A percentile compares a stretch with the other conserved stretches of the same genome.
Conservation (phyloP, 2,113 vertebrate species). For the Syngnathus scovelli region DNA sequence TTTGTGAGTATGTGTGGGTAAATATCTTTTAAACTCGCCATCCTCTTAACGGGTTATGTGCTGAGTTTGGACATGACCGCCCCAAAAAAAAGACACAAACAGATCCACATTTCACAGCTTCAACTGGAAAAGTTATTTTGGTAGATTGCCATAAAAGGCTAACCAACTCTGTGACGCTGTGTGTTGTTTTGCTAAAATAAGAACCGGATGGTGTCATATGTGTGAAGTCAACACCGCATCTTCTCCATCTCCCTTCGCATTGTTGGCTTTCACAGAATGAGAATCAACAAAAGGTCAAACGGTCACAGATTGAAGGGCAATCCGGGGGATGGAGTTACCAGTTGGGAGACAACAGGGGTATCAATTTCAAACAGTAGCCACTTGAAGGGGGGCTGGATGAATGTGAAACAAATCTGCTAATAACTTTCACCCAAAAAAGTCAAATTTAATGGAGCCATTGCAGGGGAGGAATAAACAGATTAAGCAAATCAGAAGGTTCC, state of each 20-base stretch:
- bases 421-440: conserved; percentile 3
- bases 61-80: background rate
- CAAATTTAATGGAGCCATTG: conserved; percentile 15
- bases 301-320: conserved; percentile 40
- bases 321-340: conserved; percentile 43
- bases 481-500: conserved; percentile 43
- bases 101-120: conserved; percentile 30
- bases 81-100: conserved; percentile 37
- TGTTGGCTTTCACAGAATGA: conserved; percentile 20
- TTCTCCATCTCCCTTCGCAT: conserved; percentile 31
- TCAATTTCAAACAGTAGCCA: conserved; percentile 38
- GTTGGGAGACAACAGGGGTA: conserved; percentile 28
- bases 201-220: conserved; percentile 33
- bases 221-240: conserved; percentile 36
- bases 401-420: background rate
- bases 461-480: conserved; percentile 27
- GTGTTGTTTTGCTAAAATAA: conserved; percentile 50
- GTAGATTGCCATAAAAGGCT: conserved; percentile 21
- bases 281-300: conserved; percentile 58
- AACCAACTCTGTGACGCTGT: conserved; percentile 30
- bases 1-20: background rate
- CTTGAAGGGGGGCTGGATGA: conserved; percentile 3
- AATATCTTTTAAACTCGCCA: background rate
- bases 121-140: conserved; percentile 35
- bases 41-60: background rate